Evolutionary conservation across 1,140 invertebrate species (phyloP).

Genomic region (Drusus annulatus): DNA sequence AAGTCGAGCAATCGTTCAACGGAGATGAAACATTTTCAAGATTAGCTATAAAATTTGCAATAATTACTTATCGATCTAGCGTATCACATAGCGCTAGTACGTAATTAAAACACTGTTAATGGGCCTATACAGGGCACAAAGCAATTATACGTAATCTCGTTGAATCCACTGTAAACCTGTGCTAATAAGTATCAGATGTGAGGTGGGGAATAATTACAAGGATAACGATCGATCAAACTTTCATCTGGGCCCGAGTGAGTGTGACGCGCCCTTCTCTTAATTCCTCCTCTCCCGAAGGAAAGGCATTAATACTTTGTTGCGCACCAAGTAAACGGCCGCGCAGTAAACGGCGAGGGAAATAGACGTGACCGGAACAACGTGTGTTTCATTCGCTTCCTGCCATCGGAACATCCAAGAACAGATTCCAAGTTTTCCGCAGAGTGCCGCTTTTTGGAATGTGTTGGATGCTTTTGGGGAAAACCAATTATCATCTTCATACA

Average conservation of each 20-base stretch:
- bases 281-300: neutral
- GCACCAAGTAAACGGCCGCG: neutral
- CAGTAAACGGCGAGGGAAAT: neutral
- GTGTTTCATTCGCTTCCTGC: neutral
- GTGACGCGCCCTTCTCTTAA: neutral
- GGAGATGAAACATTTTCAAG: no score
- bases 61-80: no score
- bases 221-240: constrained; percentile 39
- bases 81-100: neutral
- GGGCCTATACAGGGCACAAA: constrained; percentile 1
- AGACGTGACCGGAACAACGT: neutral
- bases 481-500: no score
- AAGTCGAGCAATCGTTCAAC: no score
- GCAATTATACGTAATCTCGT: constrained; percentile 9
- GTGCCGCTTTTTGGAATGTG: neutral
- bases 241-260: constrained; percentile 26
- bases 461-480: no score
- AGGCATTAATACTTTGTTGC: neutral
- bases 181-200: constrained; percentile 3
- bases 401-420: neutral
- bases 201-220: neutral
- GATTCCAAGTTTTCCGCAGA: neutral
- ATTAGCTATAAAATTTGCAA: no score
- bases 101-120: neutral
- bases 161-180: constrained; percentile 22